These are phyloP conservation scores for Acrobeloides nanus DNA, from an alignment of 2,888 invertebrate species.

Conservation along the genomic window DNA sequence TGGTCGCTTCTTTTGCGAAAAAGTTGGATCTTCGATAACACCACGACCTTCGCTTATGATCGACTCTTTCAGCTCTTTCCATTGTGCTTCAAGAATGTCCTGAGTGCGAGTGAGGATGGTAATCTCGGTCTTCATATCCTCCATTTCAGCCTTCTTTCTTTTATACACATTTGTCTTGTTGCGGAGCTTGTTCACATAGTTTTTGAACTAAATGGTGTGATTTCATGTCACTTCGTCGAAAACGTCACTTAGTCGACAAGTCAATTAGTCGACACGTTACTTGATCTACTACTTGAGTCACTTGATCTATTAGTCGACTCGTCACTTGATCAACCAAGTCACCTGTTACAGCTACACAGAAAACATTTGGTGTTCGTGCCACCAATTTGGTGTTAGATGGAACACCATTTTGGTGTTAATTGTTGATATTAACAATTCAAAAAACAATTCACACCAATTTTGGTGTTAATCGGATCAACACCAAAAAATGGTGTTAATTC, in stretches of 20 bases:
- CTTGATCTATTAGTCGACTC: no score
- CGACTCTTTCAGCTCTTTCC: conserved; percentile 59
- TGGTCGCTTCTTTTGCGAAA: conserved; percentile 35
- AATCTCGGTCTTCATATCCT: conserved; percentile 69
- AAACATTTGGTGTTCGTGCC: no score
- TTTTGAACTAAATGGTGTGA: conserved; percentile 64
- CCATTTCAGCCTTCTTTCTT: conserved; percentile 67
- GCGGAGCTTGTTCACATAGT: conserved; percentile 73
- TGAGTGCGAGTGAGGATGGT: conserved; percentile 70
- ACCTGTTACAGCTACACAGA: no score
- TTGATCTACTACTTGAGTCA: no score
- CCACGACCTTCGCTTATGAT: conserved; percentile 58
- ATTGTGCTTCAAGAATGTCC: conserved; percentile 64
- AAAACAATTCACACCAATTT: no score
- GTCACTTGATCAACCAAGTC: no score
- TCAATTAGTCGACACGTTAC: no score
- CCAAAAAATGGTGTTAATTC: no score
- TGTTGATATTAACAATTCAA: no score
- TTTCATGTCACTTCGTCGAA: not conserved
- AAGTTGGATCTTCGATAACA: conserved; percentile 28
- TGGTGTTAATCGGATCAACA: no score
- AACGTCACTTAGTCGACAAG: conserved; percentile 1
- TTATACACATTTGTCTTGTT: conserved; percentile 75
- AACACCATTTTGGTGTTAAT: no score
- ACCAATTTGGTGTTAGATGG: no score